phyloP scores from a whole-genome alignment of 53 echinoderm and acorn worm genomes.

The Henricia sp. region DNA sequence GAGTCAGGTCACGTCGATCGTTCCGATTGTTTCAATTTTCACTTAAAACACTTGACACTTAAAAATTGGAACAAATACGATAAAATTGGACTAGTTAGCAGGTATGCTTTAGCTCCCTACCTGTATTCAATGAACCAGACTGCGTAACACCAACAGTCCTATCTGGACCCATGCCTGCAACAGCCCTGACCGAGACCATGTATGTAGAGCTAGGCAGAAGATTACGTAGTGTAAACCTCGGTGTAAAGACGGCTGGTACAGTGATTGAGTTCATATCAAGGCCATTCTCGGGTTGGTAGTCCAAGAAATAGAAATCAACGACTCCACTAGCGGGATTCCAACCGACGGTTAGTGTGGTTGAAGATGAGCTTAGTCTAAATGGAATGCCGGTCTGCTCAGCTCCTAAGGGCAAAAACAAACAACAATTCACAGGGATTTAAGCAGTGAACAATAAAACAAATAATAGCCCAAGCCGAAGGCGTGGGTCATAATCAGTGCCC shows the following conservation, averaged over 20 bases:
- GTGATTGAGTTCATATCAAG: constrained; percentile 15
- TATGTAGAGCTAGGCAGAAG: constrained; percentile 54
- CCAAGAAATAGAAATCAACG: constrained; percentile 52
- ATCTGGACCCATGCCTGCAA: constrained; percentile 10
- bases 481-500: too few species aligned
- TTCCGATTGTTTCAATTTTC: too few species aligned
- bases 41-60: too few species aligned
- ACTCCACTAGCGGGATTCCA: constrained; percentile 47
- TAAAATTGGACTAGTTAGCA: too few species aligned
- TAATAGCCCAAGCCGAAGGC: too few species aligned
- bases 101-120: too few species aligned
- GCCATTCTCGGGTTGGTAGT: constrained; percentile 55
- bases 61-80: too few species aligned
- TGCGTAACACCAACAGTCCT: constrained; percentile 16
- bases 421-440: too few species aligned
- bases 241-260: neutral
- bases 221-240: constrained; percentile 1
- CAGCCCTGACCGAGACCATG: constrained; percentile 54
- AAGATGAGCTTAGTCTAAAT: neutral
- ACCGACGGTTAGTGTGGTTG: constrained; percentile 40
- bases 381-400: constrained; percentile 4
- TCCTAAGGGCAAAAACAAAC: constrained; percentile 36
- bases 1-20: too few species aligned
- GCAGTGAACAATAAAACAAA: too few species aligned
- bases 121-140: constrained; percentile 13